A percentile compares a stretch with the other conserved stretches of the same genome.
Conservation (phyloP, 2,888 invertebrate species). For the Gasteruption jaculator region DNA sequence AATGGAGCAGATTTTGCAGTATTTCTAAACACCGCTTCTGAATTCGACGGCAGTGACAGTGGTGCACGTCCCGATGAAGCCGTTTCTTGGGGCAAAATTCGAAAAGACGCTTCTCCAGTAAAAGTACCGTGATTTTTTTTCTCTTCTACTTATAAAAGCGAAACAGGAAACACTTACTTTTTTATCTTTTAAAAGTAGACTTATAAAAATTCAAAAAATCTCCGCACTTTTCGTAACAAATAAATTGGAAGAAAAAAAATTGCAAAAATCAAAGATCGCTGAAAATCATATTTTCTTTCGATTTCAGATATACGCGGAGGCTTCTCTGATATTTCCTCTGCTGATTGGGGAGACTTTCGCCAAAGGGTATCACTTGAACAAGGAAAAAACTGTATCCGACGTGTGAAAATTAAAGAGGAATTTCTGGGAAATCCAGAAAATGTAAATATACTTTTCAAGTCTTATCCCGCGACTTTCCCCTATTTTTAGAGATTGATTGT, state of each 20-base stretch:
- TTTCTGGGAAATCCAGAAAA: conserved; percentile 6
- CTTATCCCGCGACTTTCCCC: not conserved
- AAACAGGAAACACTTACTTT: not conserved
- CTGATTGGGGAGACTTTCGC: conserved; percentile 96
- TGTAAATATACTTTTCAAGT: conserved; percentile 4
- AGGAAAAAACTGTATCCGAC: conserved; percentile 33
- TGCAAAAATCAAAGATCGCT: too few relatives aligned
- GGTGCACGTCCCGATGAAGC: conserved; percentile 99
- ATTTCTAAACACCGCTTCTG: conserved; percentile 90
- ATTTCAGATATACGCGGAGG: conserved; percentile 79
- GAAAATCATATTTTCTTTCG: conserved; percentile 12
- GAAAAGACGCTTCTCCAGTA: conserved; percentile 79
- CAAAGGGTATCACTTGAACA: conserved; percentile 35
- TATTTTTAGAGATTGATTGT: conserved; percentile 1
- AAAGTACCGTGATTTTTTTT: conserved; percentile 58
- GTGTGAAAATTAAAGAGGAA: conserved; percentile 23
- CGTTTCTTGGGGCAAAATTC: conserved; percentile 98
- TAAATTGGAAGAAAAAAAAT: too few relatives aligned
- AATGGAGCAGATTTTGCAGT: conserved; percentile 97
- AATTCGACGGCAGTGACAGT: conserved; percentile 97
- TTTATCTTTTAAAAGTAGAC: conserved; percentile 1
- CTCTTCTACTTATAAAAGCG: too few relatives aligned
- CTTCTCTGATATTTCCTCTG: conserved; percentile 88
- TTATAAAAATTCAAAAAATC: too few relatives aligned
- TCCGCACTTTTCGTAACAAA: too few relatives aligned